Conservation (phyloP, 2,888 invertebrate species). For the Isoperla grammatica region DNA sequence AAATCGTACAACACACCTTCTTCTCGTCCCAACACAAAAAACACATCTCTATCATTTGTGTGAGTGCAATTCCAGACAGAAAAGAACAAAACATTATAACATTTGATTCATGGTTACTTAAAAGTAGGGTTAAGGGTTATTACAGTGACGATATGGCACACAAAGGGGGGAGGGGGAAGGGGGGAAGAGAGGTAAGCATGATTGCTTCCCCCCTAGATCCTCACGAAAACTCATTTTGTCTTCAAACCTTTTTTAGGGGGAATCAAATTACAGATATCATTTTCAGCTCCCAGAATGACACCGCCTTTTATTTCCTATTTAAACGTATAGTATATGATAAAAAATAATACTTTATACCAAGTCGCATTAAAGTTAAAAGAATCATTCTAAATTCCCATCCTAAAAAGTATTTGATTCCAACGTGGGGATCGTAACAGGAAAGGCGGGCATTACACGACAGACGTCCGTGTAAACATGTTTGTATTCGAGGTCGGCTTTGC, state of each 20-base stretch:
- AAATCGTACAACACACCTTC: too few relatives aligned
- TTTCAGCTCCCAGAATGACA: not conserved
- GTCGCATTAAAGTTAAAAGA: slow-evolving; percentile 10
- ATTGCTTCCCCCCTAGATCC: slow-evolving; percentile 7
- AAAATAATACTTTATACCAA: slow-evolving; percentile 12
- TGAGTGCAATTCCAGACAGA: too few relatives aligned
- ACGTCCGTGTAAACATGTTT: too few relatives aligned
- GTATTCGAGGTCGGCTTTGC: not conserved
- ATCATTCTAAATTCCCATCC: not conserved
- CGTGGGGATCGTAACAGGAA: not conserved
- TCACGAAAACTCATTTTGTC: slow-evolving; percentile 17
- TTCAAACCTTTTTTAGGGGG: slow-evolving; percentile 5
- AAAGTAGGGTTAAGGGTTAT: not conserved
- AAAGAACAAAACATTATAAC: too few relatives aligned
- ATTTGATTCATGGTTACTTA: too few relatives aligned
- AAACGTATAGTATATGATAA: not conserved
- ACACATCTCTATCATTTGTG: too few relatives aligned
- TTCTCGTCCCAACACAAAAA: too few relatives aligned
- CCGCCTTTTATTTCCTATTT: slow-evolving; percentile 11
- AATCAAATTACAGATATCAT: slow-evolving; percentile 12
- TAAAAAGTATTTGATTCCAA: not conserved
- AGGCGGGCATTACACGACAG: not conserved
- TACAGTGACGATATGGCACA: not conserved
- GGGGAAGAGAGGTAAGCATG: not conserved
- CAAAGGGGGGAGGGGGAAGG: not conserved